phyloP scores from a whole-genome alignment of 1,140 invertebrate genomes.

The Centruroides vittatus region DNA sequence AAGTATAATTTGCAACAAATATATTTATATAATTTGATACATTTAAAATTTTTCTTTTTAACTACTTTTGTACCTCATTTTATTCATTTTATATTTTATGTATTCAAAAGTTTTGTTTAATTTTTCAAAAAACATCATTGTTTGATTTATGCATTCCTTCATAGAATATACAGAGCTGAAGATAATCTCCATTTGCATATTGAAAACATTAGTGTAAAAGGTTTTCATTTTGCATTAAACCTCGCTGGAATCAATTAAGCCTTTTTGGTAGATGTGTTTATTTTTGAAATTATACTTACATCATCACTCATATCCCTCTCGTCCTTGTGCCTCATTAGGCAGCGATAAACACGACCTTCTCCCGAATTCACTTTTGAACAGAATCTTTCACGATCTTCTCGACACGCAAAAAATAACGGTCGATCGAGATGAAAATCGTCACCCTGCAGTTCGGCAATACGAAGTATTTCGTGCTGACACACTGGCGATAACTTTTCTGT shows the following conservation, averaged over 20 bases:
- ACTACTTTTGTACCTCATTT: no score
- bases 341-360: constrained; percentile 73
- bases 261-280: not conserved
- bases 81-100: no score
- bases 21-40: no score
- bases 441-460: constrained; percentile 67
- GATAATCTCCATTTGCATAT: not conserved
- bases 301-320: constrained; percentile 44
- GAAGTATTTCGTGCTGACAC: constrained; percentile 64
- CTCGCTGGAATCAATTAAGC: no score
- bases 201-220: not conserved
- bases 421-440: constrained; percentile 84
- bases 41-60: no score
- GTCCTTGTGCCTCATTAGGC: constrained; percentile 72
- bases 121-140: no score
- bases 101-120: no score
- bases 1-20: no score
- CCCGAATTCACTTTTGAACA: constrained; percentile 38
- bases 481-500: constrained; percentile 37
- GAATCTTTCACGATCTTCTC: constrained; percentile 56
- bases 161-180: not conserved
- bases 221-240: not conserved
- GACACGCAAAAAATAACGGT: constrained; percentile 77
- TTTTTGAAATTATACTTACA: constrained; percentile 22
- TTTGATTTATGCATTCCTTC: no score